Percentiles rank a stretch among this genome's conserved stretches.
Evolutionary conservation across 2,113 vertebrate genomes (phyloP).

Genomic region (Sebastes schlegelii): DNA sequence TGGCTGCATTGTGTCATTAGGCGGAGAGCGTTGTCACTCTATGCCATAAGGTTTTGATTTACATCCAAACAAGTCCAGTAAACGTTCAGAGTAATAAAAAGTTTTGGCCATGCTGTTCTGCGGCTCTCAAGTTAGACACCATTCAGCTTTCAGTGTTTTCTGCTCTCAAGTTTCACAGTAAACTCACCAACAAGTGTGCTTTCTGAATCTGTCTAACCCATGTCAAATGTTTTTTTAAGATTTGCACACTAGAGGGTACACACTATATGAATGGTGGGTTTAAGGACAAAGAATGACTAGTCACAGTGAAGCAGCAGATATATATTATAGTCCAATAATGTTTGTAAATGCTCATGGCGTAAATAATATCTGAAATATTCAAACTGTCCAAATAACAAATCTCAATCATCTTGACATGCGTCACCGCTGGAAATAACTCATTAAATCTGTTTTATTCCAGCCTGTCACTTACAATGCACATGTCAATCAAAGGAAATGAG

Average conservation of each 20-base stretch:
- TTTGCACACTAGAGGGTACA: neutral
- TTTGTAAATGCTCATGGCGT: neutral
- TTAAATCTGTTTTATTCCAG: constrained; percentile 28
- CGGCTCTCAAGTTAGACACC: neutral
- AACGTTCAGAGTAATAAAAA: constrained; percentile 31
- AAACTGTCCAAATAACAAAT: constrained; percentile 14
- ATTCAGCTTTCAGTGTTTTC: neutral
- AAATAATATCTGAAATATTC: constrained; percentile 1
- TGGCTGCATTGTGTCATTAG: constrained; percentile 35
- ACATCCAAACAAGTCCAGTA: constrained; percentile 27
- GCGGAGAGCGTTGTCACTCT: constrained; percentile 17
- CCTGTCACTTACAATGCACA: neutral
- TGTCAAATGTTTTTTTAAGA: neutral
- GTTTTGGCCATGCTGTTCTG: constrained; percentile 18
- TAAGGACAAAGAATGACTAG: neutral
- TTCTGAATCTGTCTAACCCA: neutral
- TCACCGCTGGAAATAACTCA: constrained; percentile 33
- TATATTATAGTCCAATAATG: neutral
- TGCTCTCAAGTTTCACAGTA: neutral
- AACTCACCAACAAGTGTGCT: neutral
- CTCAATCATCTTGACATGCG: constrained; percentile 7
- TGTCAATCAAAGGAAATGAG: constrained; percentile 45
- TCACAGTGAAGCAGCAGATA: neutral
- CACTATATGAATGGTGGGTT: neutral
- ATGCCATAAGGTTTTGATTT: constrained; percentile 42